Evolutionary conservation across 2,888 invertebrate species (phyloP).

Genomic region (Yponomeuta sedellus): DNA sequence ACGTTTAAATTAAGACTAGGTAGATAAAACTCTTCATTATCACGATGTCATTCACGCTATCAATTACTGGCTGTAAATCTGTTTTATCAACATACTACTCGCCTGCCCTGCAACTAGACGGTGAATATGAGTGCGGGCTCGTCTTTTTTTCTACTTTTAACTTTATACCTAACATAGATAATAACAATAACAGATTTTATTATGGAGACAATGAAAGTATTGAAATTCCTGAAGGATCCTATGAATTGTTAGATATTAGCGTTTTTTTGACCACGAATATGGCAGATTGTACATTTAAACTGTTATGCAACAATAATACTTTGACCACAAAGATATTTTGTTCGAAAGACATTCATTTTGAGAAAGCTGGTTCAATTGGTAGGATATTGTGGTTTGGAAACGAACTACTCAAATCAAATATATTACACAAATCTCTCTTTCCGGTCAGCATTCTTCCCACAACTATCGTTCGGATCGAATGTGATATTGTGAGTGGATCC

Average conservation of each 20-base stretch:
- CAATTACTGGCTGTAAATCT: conserved; percentile 19
- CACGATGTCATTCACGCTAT: too few species aligned
- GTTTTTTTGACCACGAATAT: conserved; percentile 3
- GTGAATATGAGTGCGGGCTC: conserved; percentile 25
- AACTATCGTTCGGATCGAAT: conserved; percentile 14
- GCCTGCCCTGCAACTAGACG: conserved; percentile 19
- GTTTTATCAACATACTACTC: conserved; percentile 21
- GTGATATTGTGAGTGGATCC: conserved; percentile 16
- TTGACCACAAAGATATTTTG: too few species aligned
- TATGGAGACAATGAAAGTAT: conserved; percentile 25
- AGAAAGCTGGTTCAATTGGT: too few species aligned
- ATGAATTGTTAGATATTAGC: conserved; percentile 33
- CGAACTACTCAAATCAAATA: too few species aligned
- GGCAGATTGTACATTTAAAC: conserved; percentile 8
- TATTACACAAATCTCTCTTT: neutral
- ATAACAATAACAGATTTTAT: conserved; percentile 35
- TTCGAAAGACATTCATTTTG: too few species aligned
- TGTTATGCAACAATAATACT: conserved; percentile 13
- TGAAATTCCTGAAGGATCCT: conserved; percentile 32
- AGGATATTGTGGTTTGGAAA: too few species aligned
- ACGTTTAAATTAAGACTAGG: too few species aligned
- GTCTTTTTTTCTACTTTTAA: conserved; percentile 25
- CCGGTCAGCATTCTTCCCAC: conserved; percentile 12
- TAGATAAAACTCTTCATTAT: too few species aligned
- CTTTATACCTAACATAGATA: conserved; percentile 35